A percentile compares a stretch with the other conserved stretches of the same genome.
Conservation (phyloP, 2,888 invertebrate species). For the Busseola fusca region DNA sequence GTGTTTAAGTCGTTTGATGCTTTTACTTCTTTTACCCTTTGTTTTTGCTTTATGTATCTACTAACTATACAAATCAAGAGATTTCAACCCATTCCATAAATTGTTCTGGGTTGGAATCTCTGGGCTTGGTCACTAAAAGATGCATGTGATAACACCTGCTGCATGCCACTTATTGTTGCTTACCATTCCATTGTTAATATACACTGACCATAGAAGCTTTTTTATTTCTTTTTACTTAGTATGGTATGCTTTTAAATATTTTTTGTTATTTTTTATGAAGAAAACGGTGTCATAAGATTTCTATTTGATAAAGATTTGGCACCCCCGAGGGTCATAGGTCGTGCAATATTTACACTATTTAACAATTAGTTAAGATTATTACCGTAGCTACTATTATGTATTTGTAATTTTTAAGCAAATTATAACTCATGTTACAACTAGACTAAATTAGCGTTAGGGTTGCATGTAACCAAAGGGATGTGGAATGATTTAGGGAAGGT, state of each 20-base stretch:
- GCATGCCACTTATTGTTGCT: constrained; percentile 77
- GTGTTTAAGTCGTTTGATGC: constrained; percentile 42
- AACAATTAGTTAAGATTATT: constrained; percentile 36
- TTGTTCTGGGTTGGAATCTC: constrained; percentile 56
- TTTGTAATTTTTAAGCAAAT: constrained; percentile 44
- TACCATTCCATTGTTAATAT: constrained; percentile 75
- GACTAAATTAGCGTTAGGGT: constrained; percentile 54
- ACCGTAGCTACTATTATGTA: constrained; percentile 28
- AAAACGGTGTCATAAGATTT: constrained; percentile 85
- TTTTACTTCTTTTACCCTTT: constrained; percentile 48
- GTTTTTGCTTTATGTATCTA: constrained; percentile 48
- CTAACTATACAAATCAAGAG: constrained; percentile 24
- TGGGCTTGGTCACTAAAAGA: constrained; percentile 52
- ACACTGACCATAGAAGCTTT: constrained; percentile 79
- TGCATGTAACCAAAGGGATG: constrained; percentile 71
- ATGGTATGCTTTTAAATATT: constrained; percentile 74
- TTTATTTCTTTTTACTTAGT: constrained; percentile 67
- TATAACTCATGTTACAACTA: constrained; percentile 6
- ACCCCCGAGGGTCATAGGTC: constrained; percentile 85
- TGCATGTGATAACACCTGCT: constrained; percentile 71
- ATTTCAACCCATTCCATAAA: constrained; percentile 28
- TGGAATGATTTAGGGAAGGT: constrained; percentile 60
- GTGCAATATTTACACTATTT: constrained; percentile 65
- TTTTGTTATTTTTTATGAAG: constrained; percentile 77
- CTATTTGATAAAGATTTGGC: constrained; percentile 82